These are phyloP conservation scores for Pygoscelis adeliae DNA, from an alignment of 2,113 vertebrate species.

Conservation along the genomic window DNA sequence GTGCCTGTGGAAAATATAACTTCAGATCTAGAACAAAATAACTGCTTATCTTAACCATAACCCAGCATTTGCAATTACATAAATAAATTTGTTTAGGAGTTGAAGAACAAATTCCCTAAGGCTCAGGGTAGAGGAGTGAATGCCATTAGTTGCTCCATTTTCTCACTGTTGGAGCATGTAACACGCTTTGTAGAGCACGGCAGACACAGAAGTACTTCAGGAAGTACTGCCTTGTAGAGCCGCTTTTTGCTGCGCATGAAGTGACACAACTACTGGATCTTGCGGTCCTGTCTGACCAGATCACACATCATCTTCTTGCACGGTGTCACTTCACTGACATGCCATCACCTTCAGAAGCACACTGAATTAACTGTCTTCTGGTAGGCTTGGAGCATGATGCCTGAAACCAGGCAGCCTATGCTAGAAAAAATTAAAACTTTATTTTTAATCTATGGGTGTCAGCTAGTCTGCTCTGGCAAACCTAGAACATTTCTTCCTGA, in stretches of 20 bases:
- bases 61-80: neutral
- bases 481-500: neutral
- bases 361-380: neutral
- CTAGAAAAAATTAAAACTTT: neutral
- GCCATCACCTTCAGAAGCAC: neutral
- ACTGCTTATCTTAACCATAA: neutral
- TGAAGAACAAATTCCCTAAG: neutral
- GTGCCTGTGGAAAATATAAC: neutral
- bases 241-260: accelerated
- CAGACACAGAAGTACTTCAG: neutral
- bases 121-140: neutral
- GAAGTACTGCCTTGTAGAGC: neutral
- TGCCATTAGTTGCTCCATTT: neutral
- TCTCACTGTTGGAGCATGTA: neutral
- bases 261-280: neutral
- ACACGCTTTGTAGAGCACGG: accelerated
- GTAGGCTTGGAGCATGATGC: neutral
- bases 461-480: neutral
- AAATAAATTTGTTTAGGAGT: neutral
- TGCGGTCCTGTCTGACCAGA: accelerated
- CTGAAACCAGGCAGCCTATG: neutral
- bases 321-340: neutral
- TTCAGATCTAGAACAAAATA: neutral
- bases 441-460: neutral
- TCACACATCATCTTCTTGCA: accelerated